phyloP scores from a whole-genome alignment of 2,797 vertebrate species.

The Alectoris magna region DNA sequence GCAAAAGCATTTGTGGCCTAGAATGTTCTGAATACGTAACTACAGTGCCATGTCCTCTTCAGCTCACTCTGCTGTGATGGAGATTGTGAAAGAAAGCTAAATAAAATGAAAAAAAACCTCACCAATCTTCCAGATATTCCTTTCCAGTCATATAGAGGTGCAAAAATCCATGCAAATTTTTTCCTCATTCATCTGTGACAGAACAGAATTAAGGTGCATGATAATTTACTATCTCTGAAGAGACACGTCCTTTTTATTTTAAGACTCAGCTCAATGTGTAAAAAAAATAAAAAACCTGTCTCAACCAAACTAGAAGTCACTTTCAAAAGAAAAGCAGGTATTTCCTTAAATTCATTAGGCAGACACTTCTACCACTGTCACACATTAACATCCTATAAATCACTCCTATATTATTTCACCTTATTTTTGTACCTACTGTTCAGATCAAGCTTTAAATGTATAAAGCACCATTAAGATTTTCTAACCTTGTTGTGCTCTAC shows the following conservation, averaged over 20 bases:
- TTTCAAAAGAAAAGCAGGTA: constrained; percentile 51
- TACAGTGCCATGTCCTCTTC: background rate
- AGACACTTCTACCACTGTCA: background rate
- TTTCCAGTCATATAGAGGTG: background rate
- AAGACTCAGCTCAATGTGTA: background rate
- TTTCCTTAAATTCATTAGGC: constrained; percentile 23
- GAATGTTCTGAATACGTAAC: background rate
- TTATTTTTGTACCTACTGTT: constrained; percentile 26
- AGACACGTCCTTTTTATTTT: constrained; percentile 38
- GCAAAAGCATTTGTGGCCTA: background rate
- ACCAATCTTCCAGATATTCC: background rate
- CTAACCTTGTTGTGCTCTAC: constrained; percentile 29
- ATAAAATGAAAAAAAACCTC: background rate
- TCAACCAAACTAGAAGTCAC: constrained; percentile 24
- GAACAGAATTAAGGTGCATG: background rate
- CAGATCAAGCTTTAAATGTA: constrained; percentile 28
- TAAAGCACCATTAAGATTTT: constrained; percentile 42
- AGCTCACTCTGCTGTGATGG: background rate
- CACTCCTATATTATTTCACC: constrained; percentile 6
- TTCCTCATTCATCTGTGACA: background rate
- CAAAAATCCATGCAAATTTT: background rate
- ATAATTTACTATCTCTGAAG: constrained; percentile 30
- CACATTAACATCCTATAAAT: background rate
- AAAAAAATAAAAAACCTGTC: background rate
- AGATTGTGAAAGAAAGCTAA: background rate